Conservation (phyloP, 2,888 invertebrate genomes). For the Lumbricus terrestris region DNA sequence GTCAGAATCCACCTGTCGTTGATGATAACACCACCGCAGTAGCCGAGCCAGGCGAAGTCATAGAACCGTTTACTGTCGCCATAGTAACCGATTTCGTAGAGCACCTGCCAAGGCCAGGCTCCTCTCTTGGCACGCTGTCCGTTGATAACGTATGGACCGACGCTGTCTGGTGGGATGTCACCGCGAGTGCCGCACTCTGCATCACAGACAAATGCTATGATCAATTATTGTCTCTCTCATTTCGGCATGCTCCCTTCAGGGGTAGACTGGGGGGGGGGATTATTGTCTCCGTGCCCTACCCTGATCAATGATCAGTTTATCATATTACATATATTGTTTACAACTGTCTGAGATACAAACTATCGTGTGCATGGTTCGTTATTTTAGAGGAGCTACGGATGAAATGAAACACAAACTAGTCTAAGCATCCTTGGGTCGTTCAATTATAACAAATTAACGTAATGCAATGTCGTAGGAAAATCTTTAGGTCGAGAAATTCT, state of each 20-base stretch:
- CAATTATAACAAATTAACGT: too few species aligned
- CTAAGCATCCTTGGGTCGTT: too few species aligned
- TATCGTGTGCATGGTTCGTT: too few species aligned
- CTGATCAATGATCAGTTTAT: too few species aligned
- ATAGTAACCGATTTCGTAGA: background rate
- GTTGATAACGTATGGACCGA: conserved; percentile 21
- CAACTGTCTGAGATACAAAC: too few species aligned
- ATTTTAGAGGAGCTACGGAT: too few species aligned
- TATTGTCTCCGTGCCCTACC: too few species aligned
- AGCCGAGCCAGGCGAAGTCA: background rate
- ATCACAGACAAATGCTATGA: background rate
- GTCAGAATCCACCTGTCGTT: conserved; percentile 19
- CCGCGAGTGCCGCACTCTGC: conserved; percentile 20
- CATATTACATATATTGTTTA: too few species aligned
- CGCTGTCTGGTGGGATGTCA: background rate
- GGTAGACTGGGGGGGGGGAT: too few species aligned
- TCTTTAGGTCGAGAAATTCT: too few species aligned
- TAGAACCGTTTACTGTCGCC: background rate
- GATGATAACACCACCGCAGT: conserved; percentile 11
- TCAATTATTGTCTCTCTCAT: background rate
- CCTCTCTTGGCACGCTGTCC: conserved; percentile 15
- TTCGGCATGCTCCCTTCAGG: background rate
- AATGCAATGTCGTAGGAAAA: too few species aligned
- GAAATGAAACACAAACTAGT: too few species aligned
- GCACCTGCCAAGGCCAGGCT: conserved; percentile 24